Base-by-base conservation (phyloP, 2,113 vertebrate species). In the Xiphias gladius region DNA sequence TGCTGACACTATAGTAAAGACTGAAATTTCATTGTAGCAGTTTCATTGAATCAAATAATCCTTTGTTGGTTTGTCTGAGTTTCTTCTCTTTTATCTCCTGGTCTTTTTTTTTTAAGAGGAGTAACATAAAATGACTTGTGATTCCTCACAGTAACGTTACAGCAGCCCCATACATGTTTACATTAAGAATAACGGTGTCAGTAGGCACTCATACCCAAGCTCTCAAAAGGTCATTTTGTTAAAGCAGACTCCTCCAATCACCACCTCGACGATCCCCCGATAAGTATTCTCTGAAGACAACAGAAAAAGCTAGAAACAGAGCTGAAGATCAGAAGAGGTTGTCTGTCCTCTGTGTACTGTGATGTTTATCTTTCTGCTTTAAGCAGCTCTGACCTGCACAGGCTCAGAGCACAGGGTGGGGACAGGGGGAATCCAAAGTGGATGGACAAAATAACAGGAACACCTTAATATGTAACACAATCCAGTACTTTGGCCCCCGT, bases 381-480 rank as follows among this genome's bases (percentile, higher is more conserved):
- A 65, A 75, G 80, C 79, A 86, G 73, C 85, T 86, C 46, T 86
- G 80, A 86, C 85, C 73, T 78, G 43, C 37, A 63, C 52, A 46
- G n/a, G 39, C 76, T 88, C 28, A 55, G 58, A 74, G 54, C 59
- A 65, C 28, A 79, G 0, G 19, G 58, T 48, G 74, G 73, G 26
- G 54, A 61, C 57, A 75, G n/a, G 43, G 37, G 7, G n/a, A 79
- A 46, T 62, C n/a, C 17, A 41, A 57, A 59, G 19, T 26, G 19
- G 48, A 28, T 76, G 22, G 46, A 82, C 50, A 50, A 67, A 62
- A 86, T 72, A 73, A 61, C 28, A 67, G 43, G 9, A 67, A 30
- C 35, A 16, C 35, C 14, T 37, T 32, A 70, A 35, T 81, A 62
- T 62, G 67, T 65, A 65, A 43, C 70, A n/a, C 20, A 63, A 39